Evolutionary conservation across 2,888 invertebrate genomes (phyloP).

Genomic region (Nymphalis urticae): DNA sequence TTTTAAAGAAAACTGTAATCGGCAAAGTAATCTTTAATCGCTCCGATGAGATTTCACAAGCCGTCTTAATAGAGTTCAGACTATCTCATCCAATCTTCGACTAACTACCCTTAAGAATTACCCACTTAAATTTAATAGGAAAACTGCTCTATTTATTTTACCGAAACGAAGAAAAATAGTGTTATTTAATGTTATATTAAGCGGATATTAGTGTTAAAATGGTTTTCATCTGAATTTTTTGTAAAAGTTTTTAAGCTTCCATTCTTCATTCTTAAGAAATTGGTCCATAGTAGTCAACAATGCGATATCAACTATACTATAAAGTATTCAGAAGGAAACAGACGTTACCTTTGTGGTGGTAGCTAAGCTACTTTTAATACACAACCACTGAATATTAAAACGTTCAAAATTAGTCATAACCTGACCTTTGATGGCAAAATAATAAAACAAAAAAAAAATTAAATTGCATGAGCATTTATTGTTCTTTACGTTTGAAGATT

Average conservation of each 20-base stretch:
- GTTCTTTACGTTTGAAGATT: slow-evolving; percentile 7
- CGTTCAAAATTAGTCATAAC: neutral
- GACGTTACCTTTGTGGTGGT: slow-evolving; percentile 9
- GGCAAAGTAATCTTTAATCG: slow-evolving; percentile 17
- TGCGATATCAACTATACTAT: slow-evolving; percentile 6
- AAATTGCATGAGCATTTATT: slow-evolving; percentile 2
- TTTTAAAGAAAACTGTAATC: slow-evolving; percentile 6
- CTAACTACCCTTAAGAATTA: slow-evolving; percentile 18
- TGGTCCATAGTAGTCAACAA: slow-evolving; percentile 7
- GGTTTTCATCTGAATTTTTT: too few relatives aligned
- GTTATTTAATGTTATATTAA: neutral
- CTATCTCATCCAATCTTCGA: slow-evolving; percentile 17
- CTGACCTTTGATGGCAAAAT: neutral
- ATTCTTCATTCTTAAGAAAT: slow-evolving; percentile 9
- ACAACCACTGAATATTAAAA: neutral
- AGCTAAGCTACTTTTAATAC: neutral
- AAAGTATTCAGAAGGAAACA: slow-evolving; percentile 22
- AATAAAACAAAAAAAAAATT: slow-evolving; percentile 2
- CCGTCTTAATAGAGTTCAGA: slow-evolving; percentile 18
- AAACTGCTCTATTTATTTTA: slow-evolving; percentile 1
- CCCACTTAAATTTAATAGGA: slow-evolving; percentile 20
- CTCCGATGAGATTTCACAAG: slow-evolving; percentile 13
- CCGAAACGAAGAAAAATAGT: neutral
- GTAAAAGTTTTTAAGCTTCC: too few relatives aligned
- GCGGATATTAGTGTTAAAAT: neutral